Evolutionary conservation across 2,797 vertebrate genomes (phyloP).

Genomic region (Erithacus rubecula): DNA sequence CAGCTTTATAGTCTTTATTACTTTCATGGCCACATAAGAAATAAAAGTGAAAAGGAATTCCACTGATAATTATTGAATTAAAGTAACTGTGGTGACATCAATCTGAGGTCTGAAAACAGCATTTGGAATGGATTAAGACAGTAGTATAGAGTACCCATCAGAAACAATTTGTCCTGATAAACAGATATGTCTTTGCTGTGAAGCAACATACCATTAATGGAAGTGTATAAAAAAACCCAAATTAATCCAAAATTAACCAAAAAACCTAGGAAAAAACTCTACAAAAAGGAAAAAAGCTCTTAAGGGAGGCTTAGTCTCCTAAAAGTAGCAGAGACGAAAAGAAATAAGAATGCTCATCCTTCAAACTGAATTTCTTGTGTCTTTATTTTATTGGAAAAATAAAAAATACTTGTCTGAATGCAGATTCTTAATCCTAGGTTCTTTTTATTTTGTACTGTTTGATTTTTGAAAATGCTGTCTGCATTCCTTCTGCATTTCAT

Average conservation of each 20-base stretch:
- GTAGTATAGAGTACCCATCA: neutral
- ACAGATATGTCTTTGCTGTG: neutral
- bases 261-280: rapidly evolving
- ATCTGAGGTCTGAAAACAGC: neutral
- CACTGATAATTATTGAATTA: neutral
- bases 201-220: neutral
- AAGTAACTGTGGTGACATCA: neutral
- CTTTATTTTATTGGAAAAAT: neutral
- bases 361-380: neutral
- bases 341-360: neutral
- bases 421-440: neutral
- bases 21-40: neutral
- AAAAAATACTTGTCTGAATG: neutral
- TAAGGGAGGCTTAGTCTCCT: neutral
- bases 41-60: neutral
- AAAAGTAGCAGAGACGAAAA: neutral
- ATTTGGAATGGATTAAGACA: neutral
- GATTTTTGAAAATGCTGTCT: neutral
- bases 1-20: neutral
- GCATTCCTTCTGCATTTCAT: neutral
- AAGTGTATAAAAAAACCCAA: neutral
- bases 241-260: neutral
- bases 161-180: neutral
- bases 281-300: neutral
- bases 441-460: neutral